Percentiles rank a stretch among this genome's conserved stretches.
These are phyloP conservation scores for Sinotaia quadrata DNA, from an alignment of 2,888 invertebrate species.

Conservation along the genomic window DNA sequence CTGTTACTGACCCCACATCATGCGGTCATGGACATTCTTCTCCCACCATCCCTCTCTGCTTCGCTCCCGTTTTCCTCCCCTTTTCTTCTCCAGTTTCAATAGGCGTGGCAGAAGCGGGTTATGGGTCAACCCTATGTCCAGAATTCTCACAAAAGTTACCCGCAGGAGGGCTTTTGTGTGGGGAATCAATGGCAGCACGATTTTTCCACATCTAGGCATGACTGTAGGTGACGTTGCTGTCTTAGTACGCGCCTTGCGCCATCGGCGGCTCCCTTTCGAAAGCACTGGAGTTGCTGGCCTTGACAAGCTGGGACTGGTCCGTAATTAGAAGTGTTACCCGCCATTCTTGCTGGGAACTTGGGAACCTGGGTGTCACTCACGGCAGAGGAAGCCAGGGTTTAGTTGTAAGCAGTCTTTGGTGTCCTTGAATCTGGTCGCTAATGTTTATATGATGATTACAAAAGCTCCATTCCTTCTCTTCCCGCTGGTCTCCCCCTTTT, in stretches of 20 bases:
- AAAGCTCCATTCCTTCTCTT: no score
- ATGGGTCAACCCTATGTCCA: background rate
- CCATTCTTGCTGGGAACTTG: no score
- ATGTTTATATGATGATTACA: no score
- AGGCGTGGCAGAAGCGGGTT: no score
- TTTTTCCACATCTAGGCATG: background rate
- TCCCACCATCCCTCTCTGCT: no score
- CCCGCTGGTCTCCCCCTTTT: no score
- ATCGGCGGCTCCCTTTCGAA: background rate
- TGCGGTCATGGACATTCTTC: background rate
- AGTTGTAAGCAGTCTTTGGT: no score
- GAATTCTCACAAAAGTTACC: slow-evolving; percentile 3
- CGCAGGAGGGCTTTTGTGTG: background rate
- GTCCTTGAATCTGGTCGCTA: no score
- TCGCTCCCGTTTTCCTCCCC: no score
- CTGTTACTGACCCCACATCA: slow-evolving; percentile 1
- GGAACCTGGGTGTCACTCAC: no score
- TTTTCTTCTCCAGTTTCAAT: no score
- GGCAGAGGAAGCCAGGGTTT: no score
- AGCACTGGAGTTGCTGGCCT: background rate
- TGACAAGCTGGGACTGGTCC: background rate
- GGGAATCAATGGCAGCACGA: background rate
- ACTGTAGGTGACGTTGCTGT: slow-evolving; percentile 6
- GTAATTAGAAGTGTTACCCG: background rate
- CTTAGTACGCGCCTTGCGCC: slow-evolving; percentile 15